These are phyloP conservation scores for Aptenodytes forsteri DNA, from an alignment of 2,113 vertebrate species.

Conservation along the genomic window DNA sequence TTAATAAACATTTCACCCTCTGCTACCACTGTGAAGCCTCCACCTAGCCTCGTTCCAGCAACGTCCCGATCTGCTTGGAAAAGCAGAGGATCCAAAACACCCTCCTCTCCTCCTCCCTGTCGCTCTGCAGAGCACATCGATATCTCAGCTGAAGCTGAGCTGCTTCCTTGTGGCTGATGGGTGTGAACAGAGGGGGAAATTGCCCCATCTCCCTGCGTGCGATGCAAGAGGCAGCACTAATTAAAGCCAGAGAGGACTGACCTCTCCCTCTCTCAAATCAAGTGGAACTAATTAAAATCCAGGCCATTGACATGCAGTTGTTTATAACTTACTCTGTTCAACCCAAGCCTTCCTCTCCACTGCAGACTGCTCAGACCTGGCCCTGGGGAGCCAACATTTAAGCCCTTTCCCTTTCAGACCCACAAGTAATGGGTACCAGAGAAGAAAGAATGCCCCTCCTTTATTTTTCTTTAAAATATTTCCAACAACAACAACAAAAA, in stretches of 20 bases:
- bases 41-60: not conserved
- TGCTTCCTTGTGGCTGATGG: not conserved
- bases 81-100: not conserved
- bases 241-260: constrained; percentile 21
- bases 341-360: not conserved
- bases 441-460: not conserved
- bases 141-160: not conserved
- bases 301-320: not conserved
- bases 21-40: not conserved
- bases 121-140: fast-evolving
- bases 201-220: not conserved
- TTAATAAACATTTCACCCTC: constrained; percentile 1
- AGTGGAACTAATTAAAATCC: constrained; percentile 47
- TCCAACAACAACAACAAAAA: not conserved
- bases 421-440: not conserved
- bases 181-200: not conserved
- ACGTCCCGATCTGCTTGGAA: not conserved
- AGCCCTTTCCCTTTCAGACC: not conserved
- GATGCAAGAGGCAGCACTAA: not conserved
- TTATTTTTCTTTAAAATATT: not conserved
- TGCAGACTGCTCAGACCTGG: not conserved
- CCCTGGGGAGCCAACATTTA: not conserved
- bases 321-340: not conserved
- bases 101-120: not conserved
- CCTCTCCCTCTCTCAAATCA: not conserved